Percentiles rank a stretch among this genome's conserved stretches.
Evolutionary conservation across 2,888 invertebrate species (phyloP).

Genomic region (Lasioglossum calceatum): DNA sequence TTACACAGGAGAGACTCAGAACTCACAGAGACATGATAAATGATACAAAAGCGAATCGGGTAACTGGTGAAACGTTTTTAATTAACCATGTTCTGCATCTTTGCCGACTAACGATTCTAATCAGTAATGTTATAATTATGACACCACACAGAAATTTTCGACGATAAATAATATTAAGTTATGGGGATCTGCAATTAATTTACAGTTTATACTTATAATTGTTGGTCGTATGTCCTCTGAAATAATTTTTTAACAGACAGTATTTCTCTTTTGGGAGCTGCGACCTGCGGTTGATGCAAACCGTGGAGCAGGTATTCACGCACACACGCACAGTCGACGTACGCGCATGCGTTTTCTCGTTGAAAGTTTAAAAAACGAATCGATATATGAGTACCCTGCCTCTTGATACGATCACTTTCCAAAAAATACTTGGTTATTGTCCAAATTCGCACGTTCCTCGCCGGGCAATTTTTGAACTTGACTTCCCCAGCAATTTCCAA

Average conservation of each 20-base stretch:
- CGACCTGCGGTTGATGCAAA: constrained; percentile 20
- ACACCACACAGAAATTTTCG: not conserved
- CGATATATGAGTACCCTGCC: constrained; percentile 65
- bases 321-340: not conserved
- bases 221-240: not conserved
- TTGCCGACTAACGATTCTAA: not conserved
- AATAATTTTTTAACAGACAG: not conserved
- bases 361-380: constrained; percentile 72
- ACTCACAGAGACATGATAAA: constrained; percentile 35
- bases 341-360: constrained; percentile 56
- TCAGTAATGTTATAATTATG: not conserved
- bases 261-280: not conserved
- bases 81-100: constrained; percentile 13
- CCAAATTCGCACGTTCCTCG: not conserved
- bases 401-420: constrained; percentile 45
- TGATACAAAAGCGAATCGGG: constrained; percentile 24
- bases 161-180: not conserved
- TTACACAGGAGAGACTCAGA: constrained; percentile 26
- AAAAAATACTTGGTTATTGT: constrained; percentile 17
- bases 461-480: not conserved
- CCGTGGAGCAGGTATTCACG: constrained; percentile 6
- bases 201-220: not conserved
- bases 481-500: not conserved
- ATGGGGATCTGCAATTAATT: not conserved
- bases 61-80: constrained; percentile 24